phyloP scores from a whole-genome alignment of 2,888 invertebrate genomes.

The Acanthopleura granulata region DNA sequence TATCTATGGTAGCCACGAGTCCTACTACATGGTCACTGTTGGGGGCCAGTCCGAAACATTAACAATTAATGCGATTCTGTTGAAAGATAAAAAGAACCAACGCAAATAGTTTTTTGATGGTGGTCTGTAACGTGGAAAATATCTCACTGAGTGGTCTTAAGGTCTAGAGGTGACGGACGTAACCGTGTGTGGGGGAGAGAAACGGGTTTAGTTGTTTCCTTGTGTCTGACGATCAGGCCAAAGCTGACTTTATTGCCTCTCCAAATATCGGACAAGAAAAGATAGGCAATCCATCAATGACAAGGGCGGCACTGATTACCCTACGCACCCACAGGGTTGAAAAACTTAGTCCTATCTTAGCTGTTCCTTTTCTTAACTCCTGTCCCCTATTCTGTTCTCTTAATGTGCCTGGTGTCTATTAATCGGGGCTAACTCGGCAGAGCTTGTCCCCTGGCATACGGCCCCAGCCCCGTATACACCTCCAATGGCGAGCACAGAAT shows the following conservation, averaged over 20 bases:
- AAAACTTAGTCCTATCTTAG: neutral
- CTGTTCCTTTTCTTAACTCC: conserved; percentile 1
- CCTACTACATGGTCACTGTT: neutral
- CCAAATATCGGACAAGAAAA: neutral
- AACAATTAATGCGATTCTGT: neutral
- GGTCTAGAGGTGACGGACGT: too few species aligned
- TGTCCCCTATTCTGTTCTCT: too few species aligned
- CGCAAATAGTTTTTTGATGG: neutral
- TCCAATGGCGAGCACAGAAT: too few species aligned
- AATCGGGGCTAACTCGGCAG: too few species aligned
- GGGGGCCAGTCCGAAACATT: neutral
- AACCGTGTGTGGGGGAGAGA: too few species aligned
- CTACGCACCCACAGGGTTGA: neutral
- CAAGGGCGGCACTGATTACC: neutral
- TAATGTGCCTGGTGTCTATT: too few species aligned
- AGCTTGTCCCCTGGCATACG: too few species aligned
- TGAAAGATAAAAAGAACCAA: neutral
- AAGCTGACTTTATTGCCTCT: too few species aligned
- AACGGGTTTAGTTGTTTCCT: too few species aligned
- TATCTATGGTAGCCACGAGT: neutral
- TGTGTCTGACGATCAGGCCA: too few species aligned
- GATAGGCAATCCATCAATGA: conserved; percentile 1
- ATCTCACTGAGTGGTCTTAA: too few species aligned
- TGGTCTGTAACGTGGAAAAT: neutral
- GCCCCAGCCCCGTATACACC: too few species aligned